These are phyloP conservation scores for Rotaria magnacalcarata DNA, from an alignment of 2,888 invertebrate genomes.

Conservation along the genomic window DNA sequence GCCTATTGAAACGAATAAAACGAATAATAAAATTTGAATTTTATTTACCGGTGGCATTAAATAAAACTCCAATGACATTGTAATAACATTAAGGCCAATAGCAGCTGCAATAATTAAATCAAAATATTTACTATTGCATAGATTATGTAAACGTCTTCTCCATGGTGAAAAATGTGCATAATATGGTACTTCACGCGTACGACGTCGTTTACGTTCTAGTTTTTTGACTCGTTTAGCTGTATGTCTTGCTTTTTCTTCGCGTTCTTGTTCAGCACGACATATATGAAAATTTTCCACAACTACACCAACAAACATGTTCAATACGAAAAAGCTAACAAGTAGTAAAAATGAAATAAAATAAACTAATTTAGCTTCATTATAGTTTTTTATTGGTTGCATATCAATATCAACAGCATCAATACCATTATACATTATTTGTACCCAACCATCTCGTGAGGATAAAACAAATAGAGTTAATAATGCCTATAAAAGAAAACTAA, in stretches of 20 bases:
- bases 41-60: slow-evolving; percentile 79
- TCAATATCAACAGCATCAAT: slow-evolving; percentile 96
- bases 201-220: slow-evolving; percentile 86
- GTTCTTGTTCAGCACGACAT: slow-evolving; percentile 96
- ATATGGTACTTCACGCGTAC: slow-evolving; percentile 69
- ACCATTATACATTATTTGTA: slow-evolving; percentile 99
- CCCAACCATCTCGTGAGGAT: slow-evolving; percentile 98
- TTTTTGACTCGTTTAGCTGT: slow-evolving; percentile 86
- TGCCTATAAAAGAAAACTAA: slow-evolving; percentile 63
- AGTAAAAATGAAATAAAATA: slow-evolving; percentile 98
- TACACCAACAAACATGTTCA: slow-evolving; percentile 99
- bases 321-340: slow-evolving; percentile 95
- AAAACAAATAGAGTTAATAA: slow-evolving; percentile 96
- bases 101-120: slow-evolving; percentile 97
- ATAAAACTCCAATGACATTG: slow-evolving; percentile 99
- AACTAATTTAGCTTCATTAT: slow-evolving; percentile 93
- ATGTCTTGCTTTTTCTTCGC: slow-evolving; percentile 85
- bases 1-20: too few species aligned
- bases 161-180: slow-evolving; percentile 65
- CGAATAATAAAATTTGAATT: background rate
- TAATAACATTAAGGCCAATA: slow-evolving; percentile 96
- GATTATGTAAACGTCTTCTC: slow-evolving; percentile 85
- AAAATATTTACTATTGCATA: slow-evolving; percentile 97
- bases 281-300: slow-evolving; percentile 99
- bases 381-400: slow-evolving; percentile 90